Evolutionary conservation across 2,888 invertebrate genomes (phyloP).

Genomic region (Oegoconia quadripuncta): DNA sequence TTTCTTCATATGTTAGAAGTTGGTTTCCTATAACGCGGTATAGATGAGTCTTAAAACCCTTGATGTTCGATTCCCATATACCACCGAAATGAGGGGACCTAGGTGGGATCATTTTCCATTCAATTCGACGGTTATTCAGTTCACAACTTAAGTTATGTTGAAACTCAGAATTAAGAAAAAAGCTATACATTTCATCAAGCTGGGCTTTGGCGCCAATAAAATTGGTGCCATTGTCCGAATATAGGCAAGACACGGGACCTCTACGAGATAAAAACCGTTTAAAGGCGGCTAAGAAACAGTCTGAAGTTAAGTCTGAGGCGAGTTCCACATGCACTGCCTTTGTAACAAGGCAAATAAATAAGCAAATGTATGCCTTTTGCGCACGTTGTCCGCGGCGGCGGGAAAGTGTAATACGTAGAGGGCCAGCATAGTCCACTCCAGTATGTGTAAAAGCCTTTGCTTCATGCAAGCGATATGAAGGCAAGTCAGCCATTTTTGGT

Average conservation of each 20-base stretch:
- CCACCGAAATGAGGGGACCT: conserved; percentile 11
- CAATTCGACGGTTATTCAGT: background rate
- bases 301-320: conserved; percentile 22
- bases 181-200: conserved; percentile 9
- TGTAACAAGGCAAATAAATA: conserved; percentile 24
- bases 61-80: conserved; percentile 6
- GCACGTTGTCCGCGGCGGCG: conserved; percentile 9
- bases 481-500: conserved; percentile 10
- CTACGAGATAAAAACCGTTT: conserved; percentile 30
- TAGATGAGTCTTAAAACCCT: conserved; percentile 1
- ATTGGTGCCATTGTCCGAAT: conserved; percentile 33
- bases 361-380: conserved; percentile 21
- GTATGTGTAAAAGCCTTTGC: conserved; percentile 15
- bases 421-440: conserved; percentile 11
- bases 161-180: conserved; percentile 2
- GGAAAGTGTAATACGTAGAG: background rate
- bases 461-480: conserved; percentile 4
- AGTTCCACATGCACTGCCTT: conserved; percentile 27
- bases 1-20: background rate
- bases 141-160: background rate
- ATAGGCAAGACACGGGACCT: conserved; percentile 22
- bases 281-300: conserved; percentile 29
- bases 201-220: conserved; percentile 20
- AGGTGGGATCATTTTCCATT: conserved; percentile 1
- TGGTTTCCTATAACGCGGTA: background rate